Evolutionary conservation across 2,113 vertebrate species (phyloP).

Genomic region (Myiopsitta monachus): DNA sequence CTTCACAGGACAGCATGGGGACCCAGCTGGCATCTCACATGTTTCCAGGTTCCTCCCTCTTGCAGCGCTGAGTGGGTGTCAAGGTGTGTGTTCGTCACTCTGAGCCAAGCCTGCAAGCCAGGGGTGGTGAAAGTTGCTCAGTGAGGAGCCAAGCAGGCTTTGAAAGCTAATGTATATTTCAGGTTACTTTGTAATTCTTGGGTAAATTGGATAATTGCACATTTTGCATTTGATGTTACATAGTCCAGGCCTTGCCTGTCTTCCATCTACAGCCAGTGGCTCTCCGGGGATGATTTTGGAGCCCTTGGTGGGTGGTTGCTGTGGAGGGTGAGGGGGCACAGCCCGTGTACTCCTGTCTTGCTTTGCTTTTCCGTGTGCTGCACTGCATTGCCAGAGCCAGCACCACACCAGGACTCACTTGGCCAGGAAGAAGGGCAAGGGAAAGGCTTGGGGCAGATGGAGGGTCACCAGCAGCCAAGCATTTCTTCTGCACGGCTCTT

Average conservation of each 20-base stretch:
- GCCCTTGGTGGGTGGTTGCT: background rate
- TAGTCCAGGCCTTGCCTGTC: background rate
- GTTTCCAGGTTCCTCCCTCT: background rate
- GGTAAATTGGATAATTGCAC: background rate
- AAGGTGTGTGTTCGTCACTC: accelerated
- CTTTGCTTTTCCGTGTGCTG: background rate
- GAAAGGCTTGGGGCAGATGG: background rate
- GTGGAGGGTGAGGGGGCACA: background rate
- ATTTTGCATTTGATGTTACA: background rate
- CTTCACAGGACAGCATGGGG: background rate
- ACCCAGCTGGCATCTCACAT: background rate
- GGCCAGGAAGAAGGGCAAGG: background rate
- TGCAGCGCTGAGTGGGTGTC: accelerated
- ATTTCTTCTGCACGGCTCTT: background rate
- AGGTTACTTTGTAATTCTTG: background rate
- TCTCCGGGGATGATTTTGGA: background rate
- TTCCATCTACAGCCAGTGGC: accelerated
- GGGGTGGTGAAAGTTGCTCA: background rate
- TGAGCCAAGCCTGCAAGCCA: background rate
- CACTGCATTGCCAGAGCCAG: background rate
- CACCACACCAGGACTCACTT: background rate
- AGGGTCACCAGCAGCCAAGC: background rate
- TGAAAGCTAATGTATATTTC: background rate
- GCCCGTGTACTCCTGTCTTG: background rate
- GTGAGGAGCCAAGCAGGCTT: background rate